These are phyloP conservation scores for Brachycybe producta DNA, from an alignment of 2,888 invertebrate genomes.

Conservation along the genomic window DNA sequence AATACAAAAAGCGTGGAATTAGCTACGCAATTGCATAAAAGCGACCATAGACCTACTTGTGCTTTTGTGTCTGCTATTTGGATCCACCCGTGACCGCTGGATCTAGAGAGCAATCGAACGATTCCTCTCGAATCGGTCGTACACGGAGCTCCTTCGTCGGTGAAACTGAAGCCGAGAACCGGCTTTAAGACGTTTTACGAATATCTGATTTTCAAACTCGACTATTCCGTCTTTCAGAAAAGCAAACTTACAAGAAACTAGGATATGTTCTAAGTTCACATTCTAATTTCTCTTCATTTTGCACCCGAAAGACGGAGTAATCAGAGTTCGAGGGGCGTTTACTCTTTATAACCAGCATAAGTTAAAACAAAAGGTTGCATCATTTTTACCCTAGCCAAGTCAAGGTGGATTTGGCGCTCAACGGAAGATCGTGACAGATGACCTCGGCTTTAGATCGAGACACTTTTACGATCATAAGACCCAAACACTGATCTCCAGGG, in stretches of 20 bases:
- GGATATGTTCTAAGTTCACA: too few relatives aligned
- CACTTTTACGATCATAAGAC: constrained; percentile 28
- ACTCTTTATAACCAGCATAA: background rate
- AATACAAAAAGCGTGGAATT: constrained; percentile 1
- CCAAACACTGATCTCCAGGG: constrained; percentile 34
- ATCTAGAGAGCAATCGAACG: constrained; percentile 53
- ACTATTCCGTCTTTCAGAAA: too few relatives aligned
- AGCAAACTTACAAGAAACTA: too few relatives aligned
- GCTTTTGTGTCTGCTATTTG: constrained; percentile 61
- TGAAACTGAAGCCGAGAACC: constrained; percentile 48
- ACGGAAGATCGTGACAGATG: constrained; percentile 28
- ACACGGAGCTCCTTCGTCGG: constrained; percentile 67
- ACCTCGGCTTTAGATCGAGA: constrained; percentile 23
- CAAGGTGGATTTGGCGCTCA: constrained; percentile 32
- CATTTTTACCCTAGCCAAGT: constrained; percentile 34
- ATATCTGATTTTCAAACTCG: too few relatives aligned
- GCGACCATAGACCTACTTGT: constrained; percentile 43
- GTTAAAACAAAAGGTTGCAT: background rate
- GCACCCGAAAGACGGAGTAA: too few relatives aligned
- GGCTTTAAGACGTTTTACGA: background rate
- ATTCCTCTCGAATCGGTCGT: constrained; percentile 62
- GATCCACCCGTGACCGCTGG: constrained; percentile 57
- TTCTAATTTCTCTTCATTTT: too few relatives aligned
- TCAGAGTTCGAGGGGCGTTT: too few relatives aligned
- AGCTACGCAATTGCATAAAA: background rate